A percentile compares a stretch with the other conserved stretches of the same genome.
phyloP scores from a whole-genome alignment of 53 echinoderm and acorn worm species.

The Stichopus horrens region DNA sequence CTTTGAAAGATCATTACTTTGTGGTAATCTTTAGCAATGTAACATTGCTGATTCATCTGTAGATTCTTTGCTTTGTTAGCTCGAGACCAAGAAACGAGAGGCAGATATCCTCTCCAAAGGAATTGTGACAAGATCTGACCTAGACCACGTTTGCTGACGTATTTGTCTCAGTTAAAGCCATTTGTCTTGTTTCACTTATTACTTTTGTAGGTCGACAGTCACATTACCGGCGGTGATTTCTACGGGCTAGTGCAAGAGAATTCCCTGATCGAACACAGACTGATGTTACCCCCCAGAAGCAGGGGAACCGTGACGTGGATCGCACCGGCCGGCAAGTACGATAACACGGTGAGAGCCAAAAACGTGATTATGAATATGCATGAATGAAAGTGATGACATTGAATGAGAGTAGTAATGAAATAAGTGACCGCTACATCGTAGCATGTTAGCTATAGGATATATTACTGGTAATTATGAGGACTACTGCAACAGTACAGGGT shows the following conservation, averaged over 20 bases:
- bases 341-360: constrained; percentile 76
- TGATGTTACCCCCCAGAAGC: constrained; percentile 87
- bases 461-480: background rate
- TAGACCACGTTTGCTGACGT: too few species aligned
- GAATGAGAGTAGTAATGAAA: too few species aligned
- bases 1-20: too few species aligned
- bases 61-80: too few species aligned
- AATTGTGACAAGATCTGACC: too few species aligned
- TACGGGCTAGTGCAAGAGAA: constrained; percentile 90
- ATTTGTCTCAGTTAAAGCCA: too few species aligned
- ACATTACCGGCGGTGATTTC: constrained; percentile 97
- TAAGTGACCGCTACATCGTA: too few species aligned
- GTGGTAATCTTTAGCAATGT: too few species aligned
- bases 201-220: constrained; percentile 78
- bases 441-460: too few species aligned
- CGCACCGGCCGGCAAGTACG: constrained; percentile 75
- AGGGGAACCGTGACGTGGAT: constrained; percentile 95
- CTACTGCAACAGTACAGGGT: background rate
- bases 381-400: background rate
- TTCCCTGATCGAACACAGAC: constrained; percentile 89
- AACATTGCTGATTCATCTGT: too few species aligned
- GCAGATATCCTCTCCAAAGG: too few species aligned
- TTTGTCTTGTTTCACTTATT: background rate
- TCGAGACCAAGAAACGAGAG: too few species aligned
- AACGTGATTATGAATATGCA: background rate